A percentile compares a stretch with the other conserved stretches of the same genome.
phyloP scores from a whole-genome alignment of 1,140 invertebrate genomes.

The Zaprionus lachaisei region DNA sequence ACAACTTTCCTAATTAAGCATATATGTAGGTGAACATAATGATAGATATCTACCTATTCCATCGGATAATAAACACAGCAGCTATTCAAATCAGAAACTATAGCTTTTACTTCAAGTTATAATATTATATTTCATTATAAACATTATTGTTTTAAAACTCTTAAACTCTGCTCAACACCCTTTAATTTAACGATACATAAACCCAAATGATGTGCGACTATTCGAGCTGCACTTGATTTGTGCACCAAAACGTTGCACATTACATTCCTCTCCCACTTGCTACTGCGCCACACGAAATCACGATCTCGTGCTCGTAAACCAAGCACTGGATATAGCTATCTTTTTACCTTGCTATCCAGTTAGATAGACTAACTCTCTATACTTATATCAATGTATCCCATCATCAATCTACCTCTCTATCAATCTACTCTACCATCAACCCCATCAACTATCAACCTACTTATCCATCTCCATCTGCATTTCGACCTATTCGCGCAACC shows the following conservation, averaged over 20 bases:
- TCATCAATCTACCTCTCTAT: neutral
- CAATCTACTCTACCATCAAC: neutral
- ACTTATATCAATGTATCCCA: neutral
- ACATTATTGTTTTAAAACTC: neutral
- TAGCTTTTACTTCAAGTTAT: too few species aligned
- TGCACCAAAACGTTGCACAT: neutral
- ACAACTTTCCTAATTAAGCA: too few species aligned
- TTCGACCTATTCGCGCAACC: conserved; percentile 43
- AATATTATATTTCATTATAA: neutral
- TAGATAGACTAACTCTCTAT: neutral
- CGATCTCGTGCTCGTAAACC: neutral
- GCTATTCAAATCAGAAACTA: too few species aligned
- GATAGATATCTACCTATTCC: too few species aligned
- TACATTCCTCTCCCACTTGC: neutral
- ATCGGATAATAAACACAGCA: too few species aligned
- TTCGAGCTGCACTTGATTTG: neutral
- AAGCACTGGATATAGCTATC: neutral
- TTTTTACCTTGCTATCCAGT: neutral
- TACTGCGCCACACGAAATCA: neutral
- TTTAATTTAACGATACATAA: neutral
- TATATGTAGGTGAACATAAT: too few species aligned
- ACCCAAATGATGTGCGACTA: neutral
- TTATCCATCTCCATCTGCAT: neutral
- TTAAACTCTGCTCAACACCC: neutral
- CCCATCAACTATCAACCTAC: neutral